Percentiles rank a stretch among this genome's conserved stretches.
Conservation (phyloP, 2,797 vertebrate species). For the Chloroceryle amazona region DNA sequence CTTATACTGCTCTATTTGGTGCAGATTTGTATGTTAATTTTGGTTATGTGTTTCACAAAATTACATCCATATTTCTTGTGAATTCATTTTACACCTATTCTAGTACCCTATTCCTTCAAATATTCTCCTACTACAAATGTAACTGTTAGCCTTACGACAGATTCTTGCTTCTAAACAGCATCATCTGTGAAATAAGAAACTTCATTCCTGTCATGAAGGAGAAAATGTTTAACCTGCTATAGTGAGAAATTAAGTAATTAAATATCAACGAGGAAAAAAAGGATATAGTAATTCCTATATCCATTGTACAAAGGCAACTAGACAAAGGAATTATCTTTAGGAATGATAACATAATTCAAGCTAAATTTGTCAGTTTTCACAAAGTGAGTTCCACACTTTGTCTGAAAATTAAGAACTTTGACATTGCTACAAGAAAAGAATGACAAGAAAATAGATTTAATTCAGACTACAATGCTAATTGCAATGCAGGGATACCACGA, state of each 20-base stretch:
- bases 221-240: not conserved
- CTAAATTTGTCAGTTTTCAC: not conserved
- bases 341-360: not conserved
- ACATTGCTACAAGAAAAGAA: not conserved
- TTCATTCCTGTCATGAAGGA: not conserved
- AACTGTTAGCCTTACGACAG: rapidly evolving
- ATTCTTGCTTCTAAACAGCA: not conserved
- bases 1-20: not conserved
- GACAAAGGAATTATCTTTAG: not conserved
- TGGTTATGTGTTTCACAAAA: not conserved
- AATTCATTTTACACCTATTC: not conserved
- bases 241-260: not conserved
- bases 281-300: not conserved
- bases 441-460: not conserved
- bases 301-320: not conserved
- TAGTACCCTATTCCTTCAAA: not conserved
- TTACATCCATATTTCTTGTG: not conserved
- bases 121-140: not conserved
- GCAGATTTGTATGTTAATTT: not conserved
- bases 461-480: not conserved
- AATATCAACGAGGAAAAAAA: not conserved
- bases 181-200: not conserved
- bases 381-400: not conserved
- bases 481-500: not conserved
- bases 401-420: not conserved